A percentile compares a stretch with the other conserved stretches of the same genome.
Evolutionary conservation across 1,140 invertebrate species (phyloP).

Genomic region (Gryllus bimaculatus): DNA sequence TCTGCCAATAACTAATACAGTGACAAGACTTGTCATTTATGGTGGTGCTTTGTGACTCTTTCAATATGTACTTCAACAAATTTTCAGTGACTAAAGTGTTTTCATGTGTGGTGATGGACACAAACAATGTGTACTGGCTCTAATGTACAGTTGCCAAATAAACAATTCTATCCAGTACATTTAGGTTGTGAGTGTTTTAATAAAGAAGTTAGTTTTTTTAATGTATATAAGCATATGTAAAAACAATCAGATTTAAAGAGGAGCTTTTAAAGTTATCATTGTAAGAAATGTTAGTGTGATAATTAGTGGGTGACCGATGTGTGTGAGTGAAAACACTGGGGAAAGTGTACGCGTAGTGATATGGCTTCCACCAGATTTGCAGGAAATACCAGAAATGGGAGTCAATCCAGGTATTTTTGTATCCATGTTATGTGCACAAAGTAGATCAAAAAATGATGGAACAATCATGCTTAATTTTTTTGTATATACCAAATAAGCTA

Average conservation of each 20-base stretch:
- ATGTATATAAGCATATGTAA: slow-evolving; percentile 14
- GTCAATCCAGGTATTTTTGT: slow-evolving; percentile 8
- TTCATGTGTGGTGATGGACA: slow-evolving; percentile 16
- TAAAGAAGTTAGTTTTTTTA: slow-evolving; percentile 21
- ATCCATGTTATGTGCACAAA: not conserved
- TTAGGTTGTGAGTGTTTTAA: slow-evolving; percentile 21
- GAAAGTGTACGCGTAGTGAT: slow-evolving; percentile 11
- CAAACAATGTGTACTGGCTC: slow-evolving; percentile 10
- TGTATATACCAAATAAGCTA: not conserved
- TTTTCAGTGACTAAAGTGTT: slow-evolving; percentile 15
- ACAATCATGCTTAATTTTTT: not conserved
- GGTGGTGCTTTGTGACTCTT: slow-evolving; percentile 15
- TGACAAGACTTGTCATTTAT: not conserved
- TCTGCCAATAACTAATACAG: slow-evolving; percentile 9
- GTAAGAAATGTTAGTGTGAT: not conserved
- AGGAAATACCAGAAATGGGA: not conserved
- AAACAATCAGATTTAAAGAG: slow-evolving; percentile 9
- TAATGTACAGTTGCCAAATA: slow-evolving; percentile 8
- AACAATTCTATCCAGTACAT: slow-evolving; percentile 17
- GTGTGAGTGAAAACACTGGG: slow-evolving; percentile 9
- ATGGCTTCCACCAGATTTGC: slow-evolving; percentile 14
- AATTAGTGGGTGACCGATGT: slow-evolving; percentile 10
- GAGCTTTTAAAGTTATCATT: slow-evolving; percentile 7
- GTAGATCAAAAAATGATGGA: not conserved
- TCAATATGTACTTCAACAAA: not conserved